phyloP scores from a whole-genome alignment of 2,113 vertebrate species.

The Haplochromis burtoni region DNA sequence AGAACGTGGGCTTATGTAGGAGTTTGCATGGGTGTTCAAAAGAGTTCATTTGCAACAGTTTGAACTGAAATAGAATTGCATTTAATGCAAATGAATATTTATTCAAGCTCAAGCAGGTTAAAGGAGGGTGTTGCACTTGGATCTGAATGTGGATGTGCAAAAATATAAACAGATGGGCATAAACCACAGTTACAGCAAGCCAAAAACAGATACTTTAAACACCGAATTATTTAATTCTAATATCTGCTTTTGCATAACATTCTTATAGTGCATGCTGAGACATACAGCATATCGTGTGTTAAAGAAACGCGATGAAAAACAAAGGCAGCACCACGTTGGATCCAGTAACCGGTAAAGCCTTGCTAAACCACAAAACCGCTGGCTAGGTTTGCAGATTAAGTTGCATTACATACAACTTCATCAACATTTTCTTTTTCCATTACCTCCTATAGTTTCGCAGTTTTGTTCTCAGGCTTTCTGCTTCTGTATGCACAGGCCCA shows the following conservation, averaged over 20 bases:
- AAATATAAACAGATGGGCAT: not conserved
- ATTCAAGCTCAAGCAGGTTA: not conserved
- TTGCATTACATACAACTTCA: not conserved
- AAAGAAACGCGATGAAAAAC: not conserved
- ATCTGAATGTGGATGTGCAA: not conserved
- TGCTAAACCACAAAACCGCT: not conserved
- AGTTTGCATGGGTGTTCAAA: not conserved
- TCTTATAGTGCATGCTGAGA: not conserved
- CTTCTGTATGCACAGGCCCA: not conserved
- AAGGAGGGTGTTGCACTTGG: not conserved
- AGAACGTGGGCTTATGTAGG: not conserved
- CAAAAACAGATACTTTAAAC: not conserved
- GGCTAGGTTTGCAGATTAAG: not conserved
- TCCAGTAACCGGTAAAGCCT: not conserved
- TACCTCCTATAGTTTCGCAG: not conserved
- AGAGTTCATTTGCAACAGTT: not conserved
- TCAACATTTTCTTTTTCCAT: not conserved
- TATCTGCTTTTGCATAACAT: not conserved
- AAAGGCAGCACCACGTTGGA: not conserved
- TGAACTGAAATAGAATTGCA: conserved; percentile 3
- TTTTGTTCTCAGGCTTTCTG: not conserved
- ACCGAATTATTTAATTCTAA: not conserved
- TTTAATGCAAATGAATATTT: conserved; percentile 18
- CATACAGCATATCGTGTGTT: not conserved
- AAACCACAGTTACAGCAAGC: not conserved